Evolutionary conservation across 2,797 vertebrate genomes (phyloP).

Genomic region (Cuculus canorus): DNA sequence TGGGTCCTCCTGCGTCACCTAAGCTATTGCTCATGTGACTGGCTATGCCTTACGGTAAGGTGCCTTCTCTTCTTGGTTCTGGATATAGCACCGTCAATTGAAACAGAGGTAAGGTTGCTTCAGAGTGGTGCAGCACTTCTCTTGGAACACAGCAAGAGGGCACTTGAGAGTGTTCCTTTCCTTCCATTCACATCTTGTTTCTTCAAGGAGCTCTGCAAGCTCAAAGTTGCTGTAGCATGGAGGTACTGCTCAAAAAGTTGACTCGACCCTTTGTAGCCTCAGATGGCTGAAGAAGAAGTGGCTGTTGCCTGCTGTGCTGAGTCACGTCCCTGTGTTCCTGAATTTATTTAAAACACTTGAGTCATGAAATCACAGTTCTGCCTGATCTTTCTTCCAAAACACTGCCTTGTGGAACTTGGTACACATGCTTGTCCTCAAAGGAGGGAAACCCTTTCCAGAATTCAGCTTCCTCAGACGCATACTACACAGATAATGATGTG

Average conservation of each 20-base stretch:
- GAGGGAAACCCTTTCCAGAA: not conserved
- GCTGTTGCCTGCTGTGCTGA: not conserved
- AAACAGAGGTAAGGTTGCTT: constrained; percentile 30
- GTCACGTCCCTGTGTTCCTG: not conserved
- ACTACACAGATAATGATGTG: not conserved
- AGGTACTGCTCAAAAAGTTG: not conserved
- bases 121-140: not conserved
- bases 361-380: not conserved
- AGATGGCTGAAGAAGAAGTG: not conserved
- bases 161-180: not conserved
- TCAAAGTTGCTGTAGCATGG: not conserved
- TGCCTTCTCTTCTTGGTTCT: not conserved
- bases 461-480: not conserved
- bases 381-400: not conserved
- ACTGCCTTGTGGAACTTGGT: not conserved
- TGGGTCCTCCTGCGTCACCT: not conserved
- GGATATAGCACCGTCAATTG: not conserved
- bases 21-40: not conserved
- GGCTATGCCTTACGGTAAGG: not conserved
- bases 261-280: not conserved
- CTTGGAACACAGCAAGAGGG: not conserved
- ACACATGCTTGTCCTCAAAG: not conserved
- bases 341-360: not conserved
- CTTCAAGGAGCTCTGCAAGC: not conserved
- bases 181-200: not conserved